A percentile compares a stretch with the other conserved stretches of the same genome.
phyloP scores from a whole-genome alignment of 2,113 vertebrate genomes.

The Hippolais icterina region DNA sequence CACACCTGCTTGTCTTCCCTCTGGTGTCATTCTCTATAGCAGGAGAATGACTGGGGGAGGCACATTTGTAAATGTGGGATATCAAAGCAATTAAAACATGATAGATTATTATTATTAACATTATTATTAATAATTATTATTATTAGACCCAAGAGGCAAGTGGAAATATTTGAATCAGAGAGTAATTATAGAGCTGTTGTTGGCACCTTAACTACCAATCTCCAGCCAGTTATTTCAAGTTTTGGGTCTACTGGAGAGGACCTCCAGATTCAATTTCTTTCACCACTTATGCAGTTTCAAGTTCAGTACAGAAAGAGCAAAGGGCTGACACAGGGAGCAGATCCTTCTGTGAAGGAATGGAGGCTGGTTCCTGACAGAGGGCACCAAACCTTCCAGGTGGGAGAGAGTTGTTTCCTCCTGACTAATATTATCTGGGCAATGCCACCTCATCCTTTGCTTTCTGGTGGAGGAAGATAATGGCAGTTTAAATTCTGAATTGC shows the following conservation, averaged over 20 bases:
- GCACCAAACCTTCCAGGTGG: neutral
- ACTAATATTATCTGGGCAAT: neutral
- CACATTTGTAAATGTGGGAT: neutral
- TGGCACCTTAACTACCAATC: neutral
- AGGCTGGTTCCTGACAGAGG: neutral
- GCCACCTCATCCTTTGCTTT: neutral
- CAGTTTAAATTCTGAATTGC: neutral
- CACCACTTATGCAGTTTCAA: neutral
- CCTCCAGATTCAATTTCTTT: neutral
- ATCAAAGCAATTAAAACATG: neutral
- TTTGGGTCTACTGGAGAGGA: neutral
- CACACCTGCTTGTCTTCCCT: neutral
- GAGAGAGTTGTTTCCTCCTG: neutral
- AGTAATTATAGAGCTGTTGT: neutral
- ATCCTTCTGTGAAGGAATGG: neutral
- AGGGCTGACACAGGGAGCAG: neutral
- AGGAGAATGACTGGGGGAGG: neutral
- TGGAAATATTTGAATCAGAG: neutral
- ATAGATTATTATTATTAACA: neutral
- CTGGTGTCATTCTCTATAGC: neutral
- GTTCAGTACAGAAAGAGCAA: neutral
- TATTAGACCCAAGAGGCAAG: neutral
- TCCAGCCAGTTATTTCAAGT: neutral
- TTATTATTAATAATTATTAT: neutral
- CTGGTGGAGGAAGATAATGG: neutral